Evolutionary conservation across 2,888 invertebrate genomes (phyloP), one percentile per base, ranked within the genome.

Genomic region (Diaphora mendica): DNA sequence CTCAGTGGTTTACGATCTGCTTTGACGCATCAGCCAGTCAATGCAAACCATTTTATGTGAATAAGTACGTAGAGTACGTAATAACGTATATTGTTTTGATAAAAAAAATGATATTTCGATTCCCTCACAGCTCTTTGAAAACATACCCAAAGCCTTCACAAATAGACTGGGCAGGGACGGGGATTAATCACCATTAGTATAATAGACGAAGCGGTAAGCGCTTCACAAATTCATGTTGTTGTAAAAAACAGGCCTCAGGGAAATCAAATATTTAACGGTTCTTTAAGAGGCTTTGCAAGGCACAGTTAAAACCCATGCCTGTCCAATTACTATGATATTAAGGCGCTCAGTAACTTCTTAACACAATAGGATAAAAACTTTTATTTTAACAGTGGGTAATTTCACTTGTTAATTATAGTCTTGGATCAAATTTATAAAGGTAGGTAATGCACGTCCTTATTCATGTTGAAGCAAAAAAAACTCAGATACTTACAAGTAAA

Each of bases 21-120:
- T 39, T 39, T 39, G 39, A 3, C 39, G 5, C 39, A 39, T 39
- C 39, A 39, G 39, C 8, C 39, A 39, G 39, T 39, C 8, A 3
- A 39, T 1, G 39, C 39, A 39, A 39, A 2, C 9, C 39, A 11
- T 44, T 44, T 44, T 44, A 44, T 44, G 15, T 44, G 15, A 44
- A 48, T 17, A 48, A 0, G 20, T 51, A 51, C 23, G 51, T 39
- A 51, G 51, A 51, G 23, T 7, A 23, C 23, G 1, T 23, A 51
- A 51, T 3, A 4, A 23, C 23, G 20, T 23, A 51, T 48, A 44
- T 26, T 94, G 89, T 68, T 87, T 94, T 30, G 89, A 86, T 48
- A 17, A 26, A 48, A 68, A 33, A 23, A 55, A 55, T n/a, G 7
- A 11, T 33, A 2, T 33, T 48, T 23, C 17, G 11, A 13, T 44